These are phyloP conservation scores for Lepilemur ruficaudatus DNA, from an alignment of 2,797 vertebrate species.

Conservation along the genomic window DNA sequence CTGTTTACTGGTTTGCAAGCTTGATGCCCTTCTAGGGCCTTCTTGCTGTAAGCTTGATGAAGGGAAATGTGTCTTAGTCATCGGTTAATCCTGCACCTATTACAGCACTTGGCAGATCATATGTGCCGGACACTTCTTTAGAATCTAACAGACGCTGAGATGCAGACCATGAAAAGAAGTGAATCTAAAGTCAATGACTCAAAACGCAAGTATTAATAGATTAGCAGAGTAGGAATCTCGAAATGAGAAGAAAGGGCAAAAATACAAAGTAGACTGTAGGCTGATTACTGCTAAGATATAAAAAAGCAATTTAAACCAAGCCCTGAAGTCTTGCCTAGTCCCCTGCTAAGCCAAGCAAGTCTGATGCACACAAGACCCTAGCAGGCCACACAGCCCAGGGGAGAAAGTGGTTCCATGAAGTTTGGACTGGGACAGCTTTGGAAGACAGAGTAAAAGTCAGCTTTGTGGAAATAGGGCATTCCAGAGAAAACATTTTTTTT, in stretches of 20 bases:
- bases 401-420: neutral
- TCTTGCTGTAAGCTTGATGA: neutral
- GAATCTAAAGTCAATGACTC: slow-evolving; percentile 19
- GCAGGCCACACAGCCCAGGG: neutral
- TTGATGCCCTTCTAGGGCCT: neutral
- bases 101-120: neutral
- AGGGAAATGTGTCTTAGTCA: neutral
- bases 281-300: neutral
- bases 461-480: slow-evolving; percentile 37
- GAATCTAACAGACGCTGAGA: neutral
- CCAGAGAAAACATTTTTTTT: neutral
- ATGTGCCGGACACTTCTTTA: neutral
- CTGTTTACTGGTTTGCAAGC: neutral
- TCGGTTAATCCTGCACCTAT: neutral
- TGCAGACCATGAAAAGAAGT: slow-evolving; percentile 3
- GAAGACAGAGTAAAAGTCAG: slow-evolving; percentile 36
- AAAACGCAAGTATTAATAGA: slow-evolving; percentile 30
- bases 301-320: slow-evolving; percentile 23
- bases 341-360: slow-evolving; percentile 28
- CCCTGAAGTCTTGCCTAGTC: neutral
- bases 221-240: neutral
- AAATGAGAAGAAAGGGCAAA: slow-evolving; percentile 39
- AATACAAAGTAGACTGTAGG: slow-evolving; percentile 24
- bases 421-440: neutral
- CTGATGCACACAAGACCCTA: neutral